These are phyloP conservation scores for Cephonodes hylas DNA, from an alignment of 2,888 invertebrate species.

Conservation along the genomic window DNA sequence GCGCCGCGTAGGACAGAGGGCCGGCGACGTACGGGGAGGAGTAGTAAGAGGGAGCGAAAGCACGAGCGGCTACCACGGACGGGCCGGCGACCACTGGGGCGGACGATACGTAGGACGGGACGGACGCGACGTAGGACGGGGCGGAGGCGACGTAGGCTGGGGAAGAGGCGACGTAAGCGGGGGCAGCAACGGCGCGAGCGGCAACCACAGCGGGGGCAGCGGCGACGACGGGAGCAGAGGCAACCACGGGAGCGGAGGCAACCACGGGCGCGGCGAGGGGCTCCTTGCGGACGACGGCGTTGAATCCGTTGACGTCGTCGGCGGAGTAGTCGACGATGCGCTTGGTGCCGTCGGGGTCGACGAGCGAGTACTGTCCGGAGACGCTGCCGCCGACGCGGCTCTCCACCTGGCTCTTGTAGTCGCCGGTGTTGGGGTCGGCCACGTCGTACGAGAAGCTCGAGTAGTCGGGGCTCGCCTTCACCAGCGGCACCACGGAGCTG, in stretches of 20 bases:
- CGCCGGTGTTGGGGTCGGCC: conserved; percentile 79
- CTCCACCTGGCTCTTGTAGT: conserved; percentile 79
- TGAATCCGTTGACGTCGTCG: conserved; percentile 76
- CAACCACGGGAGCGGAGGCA: conserved; percentile 42
- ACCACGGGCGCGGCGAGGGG: too few relatives aligned
- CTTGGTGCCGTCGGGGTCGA: conserved; percentile 77
- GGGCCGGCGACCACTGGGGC: conserved; percentile 32
- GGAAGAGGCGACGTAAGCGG: conserved; percentile 21
- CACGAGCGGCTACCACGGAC: conserved; percentile 21
- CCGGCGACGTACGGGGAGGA: conserved; percentile 24
- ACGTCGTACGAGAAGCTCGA: conserved; percentile 77
- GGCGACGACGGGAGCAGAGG: conserved; percentile 48
- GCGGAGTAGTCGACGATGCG: conserved; percentile 79
- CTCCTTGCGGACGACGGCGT: conserved; percentile 78
- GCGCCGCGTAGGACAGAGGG: conserved; percentile 28
- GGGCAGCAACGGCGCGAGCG: conserved; percentile 33
- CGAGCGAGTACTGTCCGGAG: conserved; percentile 76
- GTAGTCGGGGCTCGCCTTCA: conserved; percentile 55
- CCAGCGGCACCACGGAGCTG: conserved; percentile 54
- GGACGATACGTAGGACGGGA: conserved; percentile 32
- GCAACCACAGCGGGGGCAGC: conserved; percentile 28
- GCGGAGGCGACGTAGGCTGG: conserved; percentile 31
- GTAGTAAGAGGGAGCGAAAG: conserved; percentile 28
- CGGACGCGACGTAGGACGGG: conserved; percentile 18
- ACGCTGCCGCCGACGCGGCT: conserved; percentile 73